Evolutionary conservation across 2,113 vertebrate genomes (phyloP).

Genomic region (Boleophthalmus pectinirostris): DNA sequence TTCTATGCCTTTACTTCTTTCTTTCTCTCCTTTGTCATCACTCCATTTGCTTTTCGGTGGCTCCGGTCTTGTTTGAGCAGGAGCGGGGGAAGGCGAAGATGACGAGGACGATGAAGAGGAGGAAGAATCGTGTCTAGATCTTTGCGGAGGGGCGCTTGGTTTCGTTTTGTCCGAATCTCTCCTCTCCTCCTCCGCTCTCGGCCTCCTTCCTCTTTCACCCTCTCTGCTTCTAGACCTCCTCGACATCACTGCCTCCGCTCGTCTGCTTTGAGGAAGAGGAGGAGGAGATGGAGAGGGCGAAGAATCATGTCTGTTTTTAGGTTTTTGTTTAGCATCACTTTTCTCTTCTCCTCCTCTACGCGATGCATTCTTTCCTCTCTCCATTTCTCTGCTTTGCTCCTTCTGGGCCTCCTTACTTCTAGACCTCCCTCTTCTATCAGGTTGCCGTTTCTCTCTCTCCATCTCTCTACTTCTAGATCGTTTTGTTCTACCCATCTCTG

Average conservation of each 20-base stretch:
- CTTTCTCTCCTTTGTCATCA: not conserved
- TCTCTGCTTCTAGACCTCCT: not conserved
- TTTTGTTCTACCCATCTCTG: conserved; percentile 14
- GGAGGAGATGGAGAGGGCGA: not conserved
- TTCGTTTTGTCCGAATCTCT: not conserved
- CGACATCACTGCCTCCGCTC: not conserved
- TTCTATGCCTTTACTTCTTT: not conserved
- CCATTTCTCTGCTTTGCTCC: conserved; percentile 20
- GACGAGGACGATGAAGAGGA: not conserved
- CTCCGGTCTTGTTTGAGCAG: not conserved
- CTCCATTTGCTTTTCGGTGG: not conserved
- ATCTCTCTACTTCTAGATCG: conserved; percentile 19
- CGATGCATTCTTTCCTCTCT: not conserved
- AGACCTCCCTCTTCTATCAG: not conserved
- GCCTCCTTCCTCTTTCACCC: not conserved
- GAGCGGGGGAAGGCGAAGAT: not conserved
- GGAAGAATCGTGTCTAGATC: not conserved
- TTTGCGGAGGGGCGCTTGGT: not conserved
- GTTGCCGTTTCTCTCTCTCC: conserved; percentile 14
- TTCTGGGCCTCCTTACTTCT: conserved; percentile 28
- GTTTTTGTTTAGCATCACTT: not conserved
- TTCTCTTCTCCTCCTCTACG: not conserved
- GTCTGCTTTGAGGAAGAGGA: not conserved
- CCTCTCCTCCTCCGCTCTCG: not conserved
- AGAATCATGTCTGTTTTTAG: not conserved